Percentiles rank a stretch among this genome's conserved stretches.
Evolutionary conservation across 1,140 invertebrate genomes (phyloP).

Genomic region (Drosophila orosa): DNA sequence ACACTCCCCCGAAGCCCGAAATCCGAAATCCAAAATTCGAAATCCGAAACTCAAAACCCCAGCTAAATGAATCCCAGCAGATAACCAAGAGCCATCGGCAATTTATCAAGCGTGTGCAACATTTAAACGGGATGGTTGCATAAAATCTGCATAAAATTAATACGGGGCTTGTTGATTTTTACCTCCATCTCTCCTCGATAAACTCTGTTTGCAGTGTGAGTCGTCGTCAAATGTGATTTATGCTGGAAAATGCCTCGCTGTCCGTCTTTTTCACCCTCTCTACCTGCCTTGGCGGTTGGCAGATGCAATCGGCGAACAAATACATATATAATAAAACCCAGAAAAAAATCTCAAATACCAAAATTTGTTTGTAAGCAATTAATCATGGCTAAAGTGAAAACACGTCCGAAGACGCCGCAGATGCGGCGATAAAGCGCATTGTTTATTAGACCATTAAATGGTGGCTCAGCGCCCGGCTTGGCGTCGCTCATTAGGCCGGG

Average conservation of each 20-base stretch:
- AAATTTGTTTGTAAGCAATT: constrained; percentile 64
- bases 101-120: constrained; percentile 76
- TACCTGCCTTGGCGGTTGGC: constrained; percentile 48
- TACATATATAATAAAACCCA: constrained; percentile 29
- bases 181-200: constrained; percentile 61
- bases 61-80: constrained; percentile 25
- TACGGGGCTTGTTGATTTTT: constrained; percentile 51
- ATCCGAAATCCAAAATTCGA: neutral
- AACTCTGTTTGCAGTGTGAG: constrained; percentile 67
- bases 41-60: constrained; percentile 1
- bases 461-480: constrained; percentile 39
- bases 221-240: constrained; percentile 72
- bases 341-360: constrained; percentile 46
- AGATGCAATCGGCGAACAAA: constrained; percentile 65
- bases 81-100: constrained; percentile 53
- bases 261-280: constrained; percentile 14
- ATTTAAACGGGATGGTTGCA: constrained; percentile 66
- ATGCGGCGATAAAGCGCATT: constrained; percentile 54
- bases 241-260: constrained; percentile 68
- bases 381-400: constrained; percentile 77
- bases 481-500: constrained; percentile 59
- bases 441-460: constrained; percentile 77
- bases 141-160: constrained; percentile 80
- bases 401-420: constrained; percentile 43
- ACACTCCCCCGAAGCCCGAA: constrained; percentile 38